These are phyloP conservation scores for Sialia sialis DNA, from an alignment of 2,113 vertebrate genomes.

Conservation along the genomic window DNA sequence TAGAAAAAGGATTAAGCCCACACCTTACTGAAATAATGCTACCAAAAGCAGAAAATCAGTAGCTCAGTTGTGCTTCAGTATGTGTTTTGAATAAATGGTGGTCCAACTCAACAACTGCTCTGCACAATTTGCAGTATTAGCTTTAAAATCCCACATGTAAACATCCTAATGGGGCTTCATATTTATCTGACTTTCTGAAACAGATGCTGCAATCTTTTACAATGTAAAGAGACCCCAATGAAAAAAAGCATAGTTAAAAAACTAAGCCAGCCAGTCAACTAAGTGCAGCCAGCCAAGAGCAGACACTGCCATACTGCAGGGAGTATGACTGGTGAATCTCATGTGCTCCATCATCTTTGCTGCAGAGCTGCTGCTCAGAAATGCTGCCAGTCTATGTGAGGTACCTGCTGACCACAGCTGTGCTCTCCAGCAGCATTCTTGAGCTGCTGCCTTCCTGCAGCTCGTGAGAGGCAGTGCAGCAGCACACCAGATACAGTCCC, in stretches of 20 bases:
- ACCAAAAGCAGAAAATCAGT: neutral
- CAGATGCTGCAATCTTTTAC: neutral
- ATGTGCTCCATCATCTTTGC: rapidly evolving
- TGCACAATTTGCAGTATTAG: neutral
- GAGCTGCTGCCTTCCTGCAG: neutral
- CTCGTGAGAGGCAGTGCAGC: neutral
- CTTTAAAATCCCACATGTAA: neutral
- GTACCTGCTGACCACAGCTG: neutral
- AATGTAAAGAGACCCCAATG: neutral
- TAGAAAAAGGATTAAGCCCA: neutral
- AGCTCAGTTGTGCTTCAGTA: neutral
- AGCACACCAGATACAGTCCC: neutral
- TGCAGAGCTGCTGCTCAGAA: neutral
- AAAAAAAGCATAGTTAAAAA: neutral
- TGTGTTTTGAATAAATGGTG: neutral
- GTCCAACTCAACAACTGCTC: neutral
- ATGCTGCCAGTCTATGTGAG: neutral
- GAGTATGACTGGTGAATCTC: neutral
- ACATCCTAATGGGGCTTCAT: neutral
- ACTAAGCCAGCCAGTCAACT: rapidly evolving
- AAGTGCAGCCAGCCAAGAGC: neutral
- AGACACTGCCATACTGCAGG: neutral
- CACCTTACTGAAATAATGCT: neutral
- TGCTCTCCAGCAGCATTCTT: neutral
- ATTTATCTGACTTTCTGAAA: neutral